Percentiles rank a stretch among this genome's conserved stretches.
phyloP scores from a whole-genome alignment of 2,797 vertebrate species.

The Hemibagrus guttatus region DNA sequence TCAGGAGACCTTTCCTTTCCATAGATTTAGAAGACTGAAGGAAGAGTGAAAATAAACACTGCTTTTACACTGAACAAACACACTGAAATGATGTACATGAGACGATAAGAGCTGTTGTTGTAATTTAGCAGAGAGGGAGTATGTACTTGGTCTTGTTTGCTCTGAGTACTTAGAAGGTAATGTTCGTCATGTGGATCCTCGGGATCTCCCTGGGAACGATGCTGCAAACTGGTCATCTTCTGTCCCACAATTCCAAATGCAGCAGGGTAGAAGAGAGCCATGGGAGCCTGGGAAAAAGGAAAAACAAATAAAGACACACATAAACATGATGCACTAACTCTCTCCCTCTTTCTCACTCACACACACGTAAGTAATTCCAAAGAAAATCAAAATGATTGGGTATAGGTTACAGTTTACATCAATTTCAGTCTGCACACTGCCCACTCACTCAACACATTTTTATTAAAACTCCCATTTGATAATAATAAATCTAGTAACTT shows the following conservation, averaged over 20 bases:
- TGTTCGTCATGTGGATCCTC: conserved; percentile 97
- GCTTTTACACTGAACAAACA: not conserved
- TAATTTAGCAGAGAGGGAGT: not conserved
- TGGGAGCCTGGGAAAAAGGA: conserved; percentile 81
- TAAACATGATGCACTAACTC: not conserved
- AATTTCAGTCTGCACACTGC: not conserved
- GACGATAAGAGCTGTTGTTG: not conserved
- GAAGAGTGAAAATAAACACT: not conserved
- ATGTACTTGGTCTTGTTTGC: conserved; percentile 96
- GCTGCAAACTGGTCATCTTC: conserved; percentile 93
- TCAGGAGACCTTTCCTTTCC: conserved; percentile 85
- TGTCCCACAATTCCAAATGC: conserved; percentile 96
- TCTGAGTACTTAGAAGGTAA: conserved; percentile 93
- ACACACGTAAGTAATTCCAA: not conserved
- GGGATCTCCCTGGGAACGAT: conserved; percentile 89
- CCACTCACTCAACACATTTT: not conserved
- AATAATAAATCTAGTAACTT: not conserved
- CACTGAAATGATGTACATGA: not conserved
- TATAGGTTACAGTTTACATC: not conserved
- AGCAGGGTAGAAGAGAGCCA: conserved; percentile 95
- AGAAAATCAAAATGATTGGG: not conserved
- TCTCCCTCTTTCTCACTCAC: not conserved
- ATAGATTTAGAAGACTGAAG: conserved; percentile 89
- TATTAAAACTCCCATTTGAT: no score
- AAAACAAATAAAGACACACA: not conserved